A percentile compares a stretch with the other conserved stretches of the same genome.
Conservation (phyloP, 2,888 invertebrate species). For the Oxystoma pomonae region DNA sequence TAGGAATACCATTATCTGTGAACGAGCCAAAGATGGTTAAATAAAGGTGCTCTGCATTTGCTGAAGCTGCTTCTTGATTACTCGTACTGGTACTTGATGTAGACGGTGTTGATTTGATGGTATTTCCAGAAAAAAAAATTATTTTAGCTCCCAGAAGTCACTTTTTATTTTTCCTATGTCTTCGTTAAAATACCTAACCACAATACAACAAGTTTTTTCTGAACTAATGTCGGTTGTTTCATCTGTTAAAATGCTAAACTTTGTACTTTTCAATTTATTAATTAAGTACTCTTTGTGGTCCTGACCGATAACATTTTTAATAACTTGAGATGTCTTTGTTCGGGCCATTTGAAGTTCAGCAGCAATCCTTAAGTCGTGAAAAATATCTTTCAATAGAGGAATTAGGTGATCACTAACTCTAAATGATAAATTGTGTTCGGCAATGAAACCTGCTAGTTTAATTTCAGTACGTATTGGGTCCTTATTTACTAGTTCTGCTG, state of each 20-base stretch:
- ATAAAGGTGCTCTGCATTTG: constrained; percentile 4
- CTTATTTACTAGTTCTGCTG: no score
- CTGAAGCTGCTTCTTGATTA: no score
- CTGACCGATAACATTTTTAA: constrained; percentile 31
- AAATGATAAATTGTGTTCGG: constrained; percentile 32
- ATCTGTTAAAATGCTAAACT: constrained; percentile 32
- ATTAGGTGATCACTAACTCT: constrained; percentile 19
- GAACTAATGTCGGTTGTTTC: constrained; percentile 34
- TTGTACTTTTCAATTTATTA: constrained; percentile 24
- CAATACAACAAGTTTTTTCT: constrained; percentile 30
- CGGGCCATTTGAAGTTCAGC: constrained; percentile 28
- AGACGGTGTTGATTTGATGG: no score
- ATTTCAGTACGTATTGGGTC: constrained; percentile 27
- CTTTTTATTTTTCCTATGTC: no score
- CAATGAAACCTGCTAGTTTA: constrained; percentile 30
- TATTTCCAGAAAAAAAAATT: no score
- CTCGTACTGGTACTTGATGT: no score
- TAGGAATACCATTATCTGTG: constrained; percentile 38
- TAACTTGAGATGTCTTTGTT: constrained; percentile 28
- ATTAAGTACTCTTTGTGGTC: constrained; percentile 8
- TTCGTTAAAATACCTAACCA: constrained; percentile 30
- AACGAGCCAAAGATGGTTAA: constrained; percentile 37
- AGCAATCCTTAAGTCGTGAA: constrained; percentile 30
- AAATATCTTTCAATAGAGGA: constrained; percentile 28
- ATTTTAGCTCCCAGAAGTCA: no score